Base-by-base conservation (phyloP, 1,140 invertebrate genomes). In the Cecropterus lyciades region DNA sequence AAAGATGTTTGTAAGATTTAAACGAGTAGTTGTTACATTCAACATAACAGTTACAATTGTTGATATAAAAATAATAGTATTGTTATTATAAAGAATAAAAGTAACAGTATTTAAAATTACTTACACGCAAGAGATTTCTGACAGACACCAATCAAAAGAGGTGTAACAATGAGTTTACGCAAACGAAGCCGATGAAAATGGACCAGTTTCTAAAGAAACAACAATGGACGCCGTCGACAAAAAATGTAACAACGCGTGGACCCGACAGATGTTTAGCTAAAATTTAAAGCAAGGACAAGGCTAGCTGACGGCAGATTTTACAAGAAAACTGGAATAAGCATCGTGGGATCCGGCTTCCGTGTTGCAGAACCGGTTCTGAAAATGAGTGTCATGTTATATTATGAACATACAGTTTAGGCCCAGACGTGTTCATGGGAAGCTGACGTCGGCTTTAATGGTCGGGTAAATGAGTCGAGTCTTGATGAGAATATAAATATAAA, bases 261-360 rank as follows among this genome's bases (percentile, higher is more conserved):
- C 70, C 60, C 72, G 74, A 75, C 81, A 83, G 81, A 85, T 85
- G 84, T 78, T 77, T 60, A 27, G 30, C 15, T 60, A 60, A 60
- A 24, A 30, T 33, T 48, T 40, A 27, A 17, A 72, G 53, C 57
- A 46, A 63, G 72, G 67, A 37, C 33, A 7, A 30, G 10, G 33
- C 11, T 48, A 40, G 53, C 52, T 57, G 51, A 37, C 48, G 42
- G 42, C 48, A 49, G 55, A 63, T 72, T 87, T 85, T 78, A 74
- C 67, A 82, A 66, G 70, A 84, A 84, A 86, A 86, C 80, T 82
- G 76, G 78, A 88, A 82, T 77, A 76, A 72, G 74, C 77, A 63
- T 66, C 73, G 84, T 82, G 77, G 62, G 82, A 84, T 69, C 75
- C 37, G 66, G 64, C 84, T 88, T 88, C 85, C 85, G 85, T 71